These are phyloP conservation scores for Diarsia dahlii DNA, from an alignment of 2,888 invertebrate species.

Conservation along the genomic window DNA sequence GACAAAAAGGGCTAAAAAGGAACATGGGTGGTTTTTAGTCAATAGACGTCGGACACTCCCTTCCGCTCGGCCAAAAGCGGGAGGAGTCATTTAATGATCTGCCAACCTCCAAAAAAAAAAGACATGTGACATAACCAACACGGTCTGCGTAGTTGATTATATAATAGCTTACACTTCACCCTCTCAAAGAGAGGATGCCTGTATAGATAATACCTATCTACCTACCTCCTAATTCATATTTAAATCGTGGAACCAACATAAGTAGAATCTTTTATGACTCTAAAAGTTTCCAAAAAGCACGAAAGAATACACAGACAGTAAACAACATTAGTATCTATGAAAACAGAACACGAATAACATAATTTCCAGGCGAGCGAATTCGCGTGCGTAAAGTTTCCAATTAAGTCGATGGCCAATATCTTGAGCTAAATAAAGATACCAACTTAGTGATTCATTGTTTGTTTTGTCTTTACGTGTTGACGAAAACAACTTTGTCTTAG, in stretches of 20 bases:
- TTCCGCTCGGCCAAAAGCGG: no score
- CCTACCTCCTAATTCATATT: neutral
- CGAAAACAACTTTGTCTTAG: slow-evolving; percentile 23
- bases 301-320: neutral
- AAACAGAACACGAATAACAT: neutral
- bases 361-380: slow-evolving; percentile 1
- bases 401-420: neutral
- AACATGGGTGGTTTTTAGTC: no score
- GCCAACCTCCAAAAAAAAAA: no score
- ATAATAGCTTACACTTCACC: no score
- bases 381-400: neutral
- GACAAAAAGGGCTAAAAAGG: no score
- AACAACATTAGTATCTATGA: neutral
- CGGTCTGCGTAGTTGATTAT: no score
- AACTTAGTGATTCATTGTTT: slow-evolving; percentile 34
- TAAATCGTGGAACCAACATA: neutral
- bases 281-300: neutral
- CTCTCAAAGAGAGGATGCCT: no score
- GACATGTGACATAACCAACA: no score
- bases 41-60: no score
- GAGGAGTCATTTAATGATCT: no score
- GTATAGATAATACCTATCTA: no score
- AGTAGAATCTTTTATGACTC: neutral
- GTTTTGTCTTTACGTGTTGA: slow-evolving; percentile 20
- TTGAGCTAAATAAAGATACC: slow-evolving; percentile 21